Evolutionary conservation across 2,888 invertebrate species (phyloP).

Genomic region (Vanessa cardui): DNA sequence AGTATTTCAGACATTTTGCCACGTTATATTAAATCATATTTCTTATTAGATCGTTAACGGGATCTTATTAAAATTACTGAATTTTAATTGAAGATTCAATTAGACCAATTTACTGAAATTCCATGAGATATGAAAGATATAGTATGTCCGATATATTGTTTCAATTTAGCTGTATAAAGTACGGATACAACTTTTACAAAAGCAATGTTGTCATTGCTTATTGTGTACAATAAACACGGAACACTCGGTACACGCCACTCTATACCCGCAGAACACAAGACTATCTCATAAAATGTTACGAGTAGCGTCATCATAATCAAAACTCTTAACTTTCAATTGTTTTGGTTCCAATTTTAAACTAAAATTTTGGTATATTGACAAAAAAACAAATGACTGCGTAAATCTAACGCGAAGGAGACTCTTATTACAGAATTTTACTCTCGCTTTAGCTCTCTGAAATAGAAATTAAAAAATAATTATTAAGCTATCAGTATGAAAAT

Average conservation of each 20-base stretch:
- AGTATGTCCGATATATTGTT: no score
- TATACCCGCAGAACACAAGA: not conserved
- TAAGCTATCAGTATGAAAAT: conserved; percentile 7
- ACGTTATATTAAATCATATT: no score
- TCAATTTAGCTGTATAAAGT: no score
- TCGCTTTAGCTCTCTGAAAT: conserved; percentile 16
- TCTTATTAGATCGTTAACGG: no score
- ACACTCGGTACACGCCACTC: not conserved
- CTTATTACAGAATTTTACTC: conserved; percentile 25
- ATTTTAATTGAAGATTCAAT: no score
- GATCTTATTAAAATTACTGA: no score
- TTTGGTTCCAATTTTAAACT: not conserved
- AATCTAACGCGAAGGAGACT: conserved; percentile 27
- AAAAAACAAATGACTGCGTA: conserved; percentile 26
- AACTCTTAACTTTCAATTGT: not conserved
- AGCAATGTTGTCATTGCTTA: no score
- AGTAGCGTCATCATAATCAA: conserved; percentile 10
- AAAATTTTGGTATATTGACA: not conserved
- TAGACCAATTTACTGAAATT: not conserved
- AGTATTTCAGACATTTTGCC: no score
- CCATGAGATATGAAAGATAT: no score
- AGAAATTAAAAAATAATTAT: conserved; percentile 7
- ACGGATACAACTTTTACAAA: no score
- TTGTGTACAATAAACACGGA: no score
- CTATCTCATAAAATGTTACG: conserved; percentile 10